Evolutionary conservation across 2,113 vertebrate species (phyloP).

Genomic region (Uropsilus gracilis): DNA sequence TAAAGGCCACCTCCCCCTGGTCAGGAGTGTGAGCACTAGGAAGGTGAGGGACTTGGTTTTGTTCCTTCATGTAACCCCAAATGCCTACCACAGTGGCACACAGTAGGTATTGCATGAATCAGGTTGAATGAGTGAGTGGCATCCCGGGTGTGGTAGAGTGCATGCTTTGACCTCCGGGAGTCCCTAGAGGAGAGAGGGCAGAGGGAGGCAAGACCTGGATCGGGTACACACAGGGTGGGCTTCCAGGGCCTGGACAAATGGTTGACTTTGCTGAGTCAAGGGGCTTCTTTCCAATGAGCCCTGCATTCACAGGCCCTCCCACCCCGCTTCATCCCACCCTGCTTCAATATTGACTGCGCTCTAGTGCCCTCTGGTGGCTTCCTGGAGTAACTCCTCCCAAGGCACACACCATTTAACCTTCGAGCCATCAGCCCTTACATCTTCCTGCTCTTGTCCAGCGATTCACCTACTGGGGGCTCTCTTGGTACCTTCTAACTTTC

Average conservation of each 20-base stretch:
- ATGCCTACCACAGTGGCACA: background rate
- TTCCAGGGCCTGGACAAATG: background rate
- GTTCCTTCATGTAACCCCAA: background rate
- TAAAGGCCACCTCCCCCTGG: accelerated
- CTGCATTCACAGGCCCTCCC: no score
- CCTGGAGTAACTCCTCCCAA: background rate
- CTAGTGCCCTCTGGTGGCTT: conserved; percentile 51
- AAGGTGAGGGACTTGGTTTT: background rate
- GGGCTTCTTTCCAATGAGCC: accelerated
- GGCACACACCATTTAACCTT: background rate
- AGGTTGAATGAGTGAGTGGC: background rate
- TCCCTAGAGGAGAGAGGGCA: background rate
- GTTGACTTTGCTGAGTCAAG: background rate
- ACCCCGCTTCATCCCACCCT: accelerated
- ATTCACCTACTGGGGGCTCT: background rate
- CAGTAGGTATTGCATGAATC: background rate
- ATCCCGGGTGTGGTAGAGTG: background rate
- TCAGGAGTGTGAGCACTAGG: background rate
- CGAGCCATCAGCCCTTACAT: background rate
- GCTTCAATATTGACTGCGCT: accelerated
- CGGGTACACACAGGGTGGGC: background rate
- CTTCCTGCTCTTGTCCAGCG: background rate
- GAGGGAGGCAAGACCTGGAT: background rate
- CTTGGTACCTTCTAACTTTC: background rate
- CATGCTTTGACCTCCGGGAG: background rate